A percentile compares a stretch with the other conserved stretches of the same genome.
Conservation (phyloP, 2,888 invertebrate genomes). For the Eupithecia exiguata region DNA sequence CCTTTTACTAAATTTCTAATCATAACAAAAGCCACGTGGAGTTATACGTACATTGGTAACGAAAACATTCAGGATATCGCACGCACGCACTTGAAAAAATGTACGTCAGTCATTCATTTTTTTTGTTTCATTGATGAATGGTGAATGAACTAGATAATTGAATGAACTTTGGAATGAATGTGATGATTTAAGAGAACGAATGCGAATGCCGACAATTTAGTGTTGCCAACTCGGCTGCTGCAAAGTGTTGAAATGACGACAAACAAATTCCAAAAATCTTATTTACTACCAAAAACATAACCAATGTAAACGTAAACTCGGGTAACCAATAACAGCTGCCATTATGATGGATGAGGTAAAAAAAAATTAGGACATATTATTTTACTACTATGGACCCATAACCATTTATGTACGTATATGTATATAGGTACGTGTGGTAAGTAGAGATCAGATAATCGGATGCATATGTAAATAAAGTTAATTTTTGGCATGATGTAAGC, state of each 20-base stretch:
- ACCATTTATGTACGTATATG: no score
- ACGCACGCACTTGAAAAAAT: background rate
- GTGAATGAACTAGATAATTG: background rate
- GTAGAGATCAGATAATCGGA: no score
- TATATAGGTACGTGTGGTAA: no score
- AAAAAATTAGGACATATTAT: no score
- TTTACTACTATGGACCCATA: no score
- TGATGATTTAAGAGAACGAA: background rate
- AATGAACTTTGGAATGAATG: background rate
- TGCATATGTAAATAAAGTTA: no score
- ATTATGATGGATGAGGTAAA: no score
- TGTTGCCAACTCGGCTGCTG: background rate
- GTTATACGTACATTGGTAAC: background rate
- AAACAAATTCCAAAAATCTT: no score
- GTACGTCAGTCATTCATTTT: background rate
- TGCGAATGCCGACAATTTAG: background rate
- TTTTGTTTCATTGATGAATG: background rate
- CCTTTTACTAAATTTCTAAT: conserved; percentile 13
- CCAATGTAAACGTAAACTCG: no score
- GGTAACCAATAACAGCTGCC: no score
- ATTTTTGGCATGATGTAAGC: no score
- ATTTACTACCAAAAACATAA: no score
- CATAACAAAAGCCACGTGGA: conserved; percentile 23
- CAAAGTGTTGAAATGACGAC: background rate
- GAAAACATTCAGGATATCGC: background rate